Evolutionary conservation across 1,140 invertebrate genomes (phyloP), one percentile per base, ranked within the genome.

Genomic region (Anthonomus grandis): DNA sequence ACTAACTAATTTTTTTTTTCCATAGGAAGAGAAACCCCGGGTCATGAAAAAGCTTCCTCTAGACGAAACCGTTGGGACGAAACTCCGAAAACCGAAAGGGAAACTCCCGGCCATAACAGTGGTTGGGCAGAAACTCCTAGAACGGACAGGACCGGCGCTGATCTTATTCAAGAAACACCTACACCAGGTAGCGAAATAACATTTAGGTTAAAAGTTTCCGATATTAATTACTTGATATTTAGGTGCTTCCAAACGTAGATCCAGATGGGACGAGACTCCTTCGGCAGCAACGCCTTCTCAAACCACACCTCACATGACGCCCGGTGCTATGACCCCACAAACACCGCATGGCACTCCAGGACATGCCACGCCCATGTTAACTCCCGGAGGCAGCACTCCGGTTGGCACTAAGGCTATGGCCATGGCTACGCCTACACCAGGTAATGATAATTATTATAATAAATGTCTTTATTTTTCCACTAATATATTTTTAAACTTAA

Each of bases 31-130:
- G 91, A 93, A 64, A 95, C 93, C 1, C 93, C 93, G 1, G 89
- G 87, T 0, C 89, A 91, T 65, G 89, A 89, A 63, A 88, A 88
- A 73, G 79, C 86, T n/a, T 85, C 84, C 17, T 84, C 84, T 13
- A 76, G 95, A 13, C 81, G 95, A 52, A 99, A 99, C 78, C 85
- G 97, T 55, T 99, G 97, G 97, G 97, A 99, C 79, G 97, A 99
- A 78, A 99, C 97, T 2, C 96, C 97, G 0, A 96, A 95, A 79
- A 97, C 94, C 12, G 94, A 97, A 73, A 83, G 94, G 70, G 95
- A 97, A 78, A 98, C 95, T 2, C 94, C 95, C 3, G 93, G 91
- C 0, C 93, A 97, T 75, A 87, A 83, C 34, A 93, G 90, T 71
- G 93, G 93, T 13, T 98, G 97, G 89, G 95, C 96, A 10, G 97